These are phyloP conservation scores for Scyliorhinus canicula DNA, from an alignment of 2,797 vertebrate species.

Conservation along the genomic window DNA sequence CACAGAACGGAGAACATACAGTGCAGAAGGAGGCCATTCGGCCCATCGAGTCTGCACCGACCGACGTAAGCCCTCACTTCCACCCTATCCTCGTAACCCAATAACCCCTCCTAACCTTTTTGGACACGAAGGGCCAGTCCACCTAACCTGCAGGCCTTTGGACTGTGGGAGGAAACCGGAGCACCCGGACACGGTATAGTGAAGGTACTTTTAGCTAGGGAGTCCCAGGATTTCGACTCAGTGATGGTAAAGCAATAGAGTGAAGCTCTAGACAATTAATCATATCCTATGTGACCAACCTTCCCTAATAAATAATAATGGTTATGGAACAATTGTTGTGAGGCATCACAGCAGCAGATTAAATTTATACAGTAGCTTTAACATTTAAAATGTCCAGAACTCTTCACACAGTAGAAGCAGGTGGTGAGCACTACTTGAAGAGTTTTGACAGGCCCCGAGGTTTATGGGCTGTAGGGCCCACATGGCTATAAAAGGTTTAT, in stretches of 20 bases:
- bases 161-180: no score
- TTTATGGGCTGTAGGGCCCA: neutral
- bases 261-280: neutral
- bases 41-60: no score
- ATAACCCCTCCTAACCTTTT: no score
- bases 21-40: no score
- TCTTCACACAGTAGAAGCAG: neutral
- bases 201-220: no score
- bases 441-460: neutral
- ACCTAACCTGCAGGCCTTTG: no score
- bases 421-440: neutral
- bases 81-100: no score
- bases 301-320: neutral
- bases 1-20: no score
- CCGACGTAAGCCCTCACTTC: no score
- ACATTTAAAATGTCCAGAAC: neutral
- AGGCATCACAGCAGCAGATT: neutral
- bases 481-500: neutral
- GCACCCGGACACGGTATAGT: no score
- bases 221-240: no score
- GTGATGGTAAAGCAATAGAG: neutral
- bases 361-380: neutral
- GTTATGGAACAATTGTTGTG: neutral
- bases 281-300: neutral
- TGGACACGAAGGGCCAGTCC: no score